Evolutionary conservation across 2,113 vertebrate species (phyloP), one percentile per base, ranked within the genome.

Genomic region (Nerophis lumbriciformis): DNA sequence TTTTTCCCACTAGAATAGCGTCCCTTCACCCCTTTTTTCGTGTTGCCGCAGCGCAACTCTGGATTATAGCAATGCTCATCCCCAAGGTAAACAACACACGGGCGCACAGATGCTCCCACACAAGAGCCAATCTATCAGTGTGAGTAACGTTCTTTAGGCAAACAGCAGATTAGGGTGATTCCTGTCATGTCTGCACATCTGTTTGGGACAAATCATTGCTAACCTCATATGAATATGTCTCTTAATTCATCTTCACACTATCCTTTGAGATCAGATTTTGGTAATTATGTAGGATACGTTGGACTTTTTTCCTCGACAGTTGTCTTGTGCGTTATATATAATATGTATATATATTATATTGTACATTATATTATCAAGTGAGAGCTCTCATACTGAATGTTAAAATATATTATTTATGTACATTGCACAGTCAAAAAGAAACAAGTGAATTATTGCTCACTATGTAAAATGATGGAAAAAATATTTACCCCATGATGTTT

Each of bases 51-150:
- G 79, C 80, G 44, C 63, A 13, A 10, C 51, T 67, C 50, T 80
- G 79, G 84, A 84, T 87, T 87, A 85, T 42, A 59, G 66, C 67
- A 63, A 60, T 65, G 58, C 62, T 86, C 70, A 85, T 84, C 80
- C 68, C 61, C 42, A 75, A 65, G 63, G 78, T 72, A 84, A 84
- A 87, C 79, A 88, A 63, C 47, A 50, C 61, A 71, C 69, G 68
- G 63, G 73, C 63, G 73, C 69, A 73, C 75, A 78, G 77, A 84
- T 78, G 73, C 77, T 69, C 68, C 9, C 48, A 16, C 77, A 53
- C 77, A 82, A 78, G 79, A 73, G 77, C 66, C 65, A 64, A 74
- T 78, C 68, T 65, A 75, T 79, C 74, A 76, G 61, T 52, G 63
- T 55, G 68, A 70, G 61, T 68, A 78, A 76, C 69, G 51, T 67